Conservation (phyloP, 2,797 vertebrate species). For the Epinephelus malabaricus region DNA sequence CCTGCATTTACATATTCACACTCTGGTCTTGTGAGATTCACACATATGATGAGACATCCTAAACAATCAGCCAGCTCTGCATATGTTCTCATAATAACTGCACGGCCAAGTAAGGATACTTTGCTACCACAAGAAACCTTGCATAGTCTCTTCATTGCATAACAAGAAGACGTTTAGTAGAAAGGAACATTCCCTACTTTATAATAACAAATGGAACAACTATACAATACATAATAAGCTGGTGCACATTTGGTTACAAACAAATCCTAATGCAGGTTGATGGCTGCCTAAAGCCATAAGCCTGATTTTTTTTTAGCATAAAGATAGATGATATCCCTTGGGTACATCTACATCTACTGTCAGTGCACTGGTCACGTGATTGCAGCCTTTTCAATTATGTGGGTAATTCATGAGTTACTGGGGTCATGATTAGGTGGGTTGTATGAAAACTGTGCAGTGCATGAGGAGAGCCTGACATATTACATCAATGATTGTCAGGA, state of each 20-base stretch:
- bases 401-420: too few relatives aligned
- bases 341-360: too few relatives aligned
- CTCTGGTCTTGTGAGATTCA: constrained; percentile 25
- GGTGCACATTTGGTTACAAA: background rate
- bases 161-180: background rate
- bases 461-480: background rate
- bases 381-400: too few relatives aligned
- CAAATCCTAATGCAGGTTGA: background rate
- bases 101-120: background rate
- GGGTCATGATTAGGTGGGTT: too few relatives aligned
- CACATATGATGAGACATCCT: background rate
- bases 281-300: background rate
- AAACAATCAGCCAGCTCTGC: constrained; percentile 2
- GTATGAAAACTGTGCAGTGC: too few relatives aligned
- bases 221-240: background rate
- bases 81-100: background rate
- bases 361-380: too few relatives aligned
- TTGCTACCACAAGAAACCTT: background rate
- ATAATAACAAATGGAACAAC: background rate
- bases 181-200: background rate
- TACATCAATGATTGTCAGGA: background rate
- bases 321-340: background rate
- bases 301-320: background rate
- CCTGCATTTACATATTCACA: constrained; percentile 7
- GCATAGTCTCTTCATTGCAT: background rate